Evolutionary conservation across 1,140 invertebrate genomes (phyloP), one percentile per base, ranked within the genome.

Genomic region (Zaprionus taronus): DNA sequence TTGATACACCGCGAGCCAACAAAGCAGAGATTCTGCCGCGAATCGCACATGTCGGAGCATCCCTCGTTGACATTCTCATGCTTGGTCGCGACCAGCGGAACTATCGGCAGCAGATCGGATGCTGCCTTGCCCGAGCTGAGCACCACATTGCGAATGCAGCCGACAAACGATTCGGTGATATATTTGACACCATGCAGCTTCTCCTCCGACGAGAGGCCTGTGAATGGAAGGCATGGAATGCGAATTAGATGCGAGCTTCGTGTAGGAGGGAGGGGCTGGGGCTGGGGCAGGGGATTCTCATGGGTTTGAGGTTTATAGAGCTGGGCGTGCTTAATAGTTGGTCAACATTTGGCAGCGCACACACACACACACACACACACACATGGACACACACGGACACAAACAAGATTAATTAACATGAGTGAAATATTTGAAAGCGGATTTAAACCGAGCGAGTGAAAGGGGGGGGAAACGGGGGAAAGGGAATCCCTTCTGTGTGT

Each of bases 111-210:
- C 28, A 97, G 93, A 93, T 97, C 96, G 24, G 96, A 96, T 0
- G 96, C 96, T 1, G 96, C 96, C 93, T 97, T 97, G 6, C 96
- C 96, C 4, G 96, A 96, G 92, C 95, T 96, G 22, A 98, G 93
- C 11, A 96, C 95, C 92, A 98, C 96, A 81, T 98, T 96, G 83
- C 96, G 96, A 68, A 98, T 97, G 91, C 97, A 98, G 3, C 97
- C 97, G 49, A 98, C 96, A 92, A 98, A 98, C 12, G 97, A 97
- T 93, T 97, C 97, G 74, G 97, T 97, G 41, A 97, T 97, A 83
- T 98, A 98, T 93, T 97, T 97, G 1, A 98, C 97, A 63, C 97
- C 96, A 84, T 97, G 96, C 17, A 97, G 93, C 91, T 96, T 95
- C 92, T 97, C 96, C 91, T 97, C 96, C 1, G 96, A 97, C 84